Evolutionary conservation across 2,888 invertebrate species (phyloP).

Genomic region (Macrosiphum euphorbiae): DNA sequence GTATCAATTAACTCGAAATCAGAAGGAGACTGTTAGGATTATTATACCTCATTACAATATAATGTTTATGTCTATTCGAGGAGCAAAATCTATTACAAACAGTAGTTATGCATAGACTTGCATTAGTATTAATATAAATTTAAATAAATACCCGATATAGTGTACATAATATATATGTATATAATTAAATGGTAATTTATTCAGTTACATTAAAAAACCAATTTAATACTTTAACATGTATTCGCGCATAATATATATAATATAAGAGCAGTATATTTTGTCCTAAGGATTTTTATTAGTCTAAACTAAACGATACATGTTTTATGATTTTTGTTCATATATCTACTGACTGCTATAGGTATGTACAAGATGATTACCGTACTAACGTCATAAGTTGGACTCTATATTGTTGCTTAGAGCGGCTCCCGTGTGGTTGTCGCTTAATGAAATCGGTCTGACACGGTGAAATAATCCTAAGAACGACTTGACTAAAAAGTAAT

Average conservation of each 20-base stretch:
- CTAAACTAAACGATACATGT: background rate
- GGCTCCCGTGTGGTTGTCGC: background rate
- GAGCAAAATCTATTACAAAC: background rate
- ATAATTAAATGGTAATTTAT: conserved; percentile 5
- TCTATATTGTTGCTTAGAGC: background rate
- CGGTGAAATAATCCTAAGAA: background rate
- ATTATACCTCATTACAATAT: background rate
- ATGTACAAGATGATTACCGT: background rate
- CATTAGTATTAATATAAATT: conserved; percentile 5
- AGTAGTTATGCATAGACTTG: background rate
- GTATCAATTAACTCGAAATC: background rate
- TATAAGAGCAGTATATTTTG: background rate
- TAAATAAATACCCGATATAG: background rate
- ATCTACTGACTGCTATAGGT: background rate
- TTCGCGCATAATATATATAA: background rate
- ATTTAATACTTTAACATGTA: background rate
- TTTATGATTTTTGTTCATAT: background rate
- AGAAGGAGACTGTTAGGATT: background rate
- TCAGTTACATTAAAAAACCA: background rate
- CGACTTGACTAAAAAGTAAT: background rate
- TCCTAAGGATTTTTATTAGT: background rate
- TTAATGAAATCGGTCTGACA: background rate
- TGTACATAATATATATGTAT: no score
- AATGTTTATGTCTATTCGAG: background rate
- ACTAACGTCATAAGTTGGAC: background rate